phyloP scores from a whole-genome alignment of 1,140 invertebrate genomes.

The Aleiodes sp. region DNA sequence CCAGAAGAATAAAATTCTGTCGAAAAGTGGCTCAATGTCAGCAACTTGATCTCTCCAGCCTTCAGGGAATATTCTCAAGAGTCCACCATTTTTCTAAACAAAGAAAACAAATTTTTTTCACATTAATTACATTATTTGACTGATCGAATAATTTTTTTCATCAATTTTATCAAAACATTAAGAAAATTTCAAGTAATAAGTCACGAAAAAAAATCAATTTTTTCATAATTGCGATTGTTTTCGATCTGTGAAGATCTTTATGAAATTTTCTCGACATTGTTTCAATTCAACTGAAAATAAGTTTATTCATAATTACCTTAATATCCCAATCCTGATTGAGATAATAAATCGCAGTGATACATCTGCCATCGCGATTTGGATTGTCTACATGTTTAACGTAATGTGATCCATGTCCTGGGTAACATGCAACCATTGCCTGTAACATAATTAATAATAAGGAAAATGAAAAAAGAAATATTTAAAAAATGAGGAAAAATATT shows the following conservation, averaged over 20 bases:
- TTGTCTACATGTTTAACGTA: constrained; percentile 98
- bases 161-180: too few relatives aligned
- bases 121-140: neutral
- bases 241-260: neutral
- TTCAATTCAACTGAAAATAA: too few relatives aligned
- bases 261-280: too few relatives aligned
- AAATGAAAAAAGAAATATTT: neutral
- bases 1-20: constrained; percentile 96
- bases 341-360: constrained; percentile 96
- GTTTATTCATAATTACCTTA: constrained; percentile 60
- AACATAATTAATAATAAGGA: neutral
- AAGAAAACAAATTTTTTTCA: constrained; percentile 23
- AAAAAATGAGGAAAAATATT: too few relatives aligned
- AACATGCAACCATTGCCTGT: constrained; percentile 97
- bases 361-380: constrained; percentile 93
- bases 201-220: too few relatives aligned
- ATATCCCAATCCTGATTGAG: constrained; percentile 93
- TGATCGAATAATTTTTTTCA: too few relatives aligned
- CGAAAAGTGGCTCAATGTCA: constrained; percentile 92
- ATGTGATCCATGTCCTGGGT: constrained; percentile 89
- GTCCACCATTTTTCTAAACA: constrained; percentile 73
- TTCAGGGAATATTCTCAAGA: constrained; percentile 90
- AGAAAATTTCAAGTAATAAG: too few relatives aligned
- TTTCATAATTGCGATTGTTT: neutral
- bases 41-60: constrained; percentile 83